Evolutionary conservation across 2,797 vertebrate genomes (phyloP).

Genomic region (Pseudopleuronectes americanus): DNA sequence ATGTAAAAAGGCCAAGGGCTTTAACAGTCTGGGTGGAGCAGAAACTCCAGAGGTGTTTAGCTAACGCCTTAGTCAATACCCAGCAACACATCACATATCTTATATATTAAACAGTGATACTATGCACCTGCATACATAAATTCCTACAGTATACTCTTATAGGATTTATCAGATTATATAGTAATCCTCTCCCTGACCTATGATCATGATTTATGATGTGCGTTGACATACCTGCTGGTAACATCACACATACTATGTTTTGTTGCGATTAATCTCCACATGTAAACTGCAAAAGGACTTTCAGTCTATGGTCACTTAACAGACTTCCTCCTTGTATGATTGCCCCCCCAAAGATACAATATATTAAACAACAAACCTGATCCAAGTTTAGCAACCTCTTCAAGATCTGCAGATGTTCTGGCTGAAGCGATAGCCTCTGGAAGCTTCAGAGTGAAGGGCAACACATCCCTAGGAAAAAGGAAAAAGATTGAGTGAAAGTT

Average conservation of each 20-base stretch:
- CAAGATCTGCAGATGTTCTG: constrained; percentile 87
- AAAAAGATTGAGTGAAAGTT: background rate
- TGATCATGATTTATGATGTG: no score
- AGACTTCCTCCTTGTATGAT: no score
- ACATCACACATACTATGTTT: no score
- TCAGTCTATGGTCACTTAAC: no score
- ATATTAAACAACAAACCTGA: constrained; percentile 83
- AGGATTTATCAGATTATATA: no score
- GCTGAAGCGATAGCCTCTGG: constrained; percentile 87
- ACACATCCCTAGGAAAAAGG: constrained; percentile 86
- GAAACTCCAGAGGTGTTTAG: no score
- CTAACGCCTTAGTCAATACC: background rate
- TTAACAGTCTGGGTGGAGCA: background rate
- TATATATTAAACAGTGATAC: no score
- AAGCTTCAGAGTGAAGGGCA: constrained; percentile 92
- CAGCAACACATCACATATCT: constrained; percentile 18
- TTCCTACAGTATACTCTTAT: no score
- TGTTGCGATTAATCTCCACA: background rate
- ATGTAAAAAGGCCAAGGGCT: background rate
- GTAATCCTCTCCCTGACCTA: no score
- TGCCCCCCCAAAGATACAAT: background rate
- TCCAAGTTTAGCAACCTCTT: constrained; percentile 89
- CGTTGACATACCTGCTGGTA: no score
- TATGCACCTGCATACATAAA: background rate
- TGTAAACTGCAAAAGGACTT: background rate